Conservation (phyloP, 1,140 invertebrate genomes). For the Tachypleus tridentatus region DNA sequence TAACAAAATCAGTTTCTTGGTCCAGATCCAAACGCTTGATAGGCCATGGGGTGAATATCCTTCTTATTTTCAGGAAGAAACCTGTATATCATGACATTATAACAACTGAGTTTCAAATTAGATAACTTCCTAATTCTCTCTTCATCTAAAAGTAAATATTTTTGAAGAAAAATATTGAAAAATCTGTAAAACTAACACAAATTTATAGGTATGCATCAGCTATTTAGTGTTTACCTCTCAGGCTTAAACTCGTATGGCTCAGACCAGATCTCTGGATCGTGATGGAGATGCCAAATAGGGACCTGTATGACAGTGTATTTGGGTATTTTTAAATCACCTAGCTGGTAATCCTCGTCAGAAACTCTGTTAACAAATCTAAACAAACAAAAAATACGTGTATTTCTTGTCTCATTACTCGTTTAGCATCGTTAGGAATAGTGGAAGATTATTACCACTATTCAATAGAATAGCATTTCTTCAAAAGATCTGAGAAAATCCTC, state of each 20-base stretch:
- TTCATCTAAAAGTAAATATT: no score
- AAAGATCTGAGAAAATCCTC: no score
- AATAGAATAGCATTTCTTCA: no score
- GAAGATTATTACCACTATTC: no score
- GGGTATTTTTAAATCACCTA: slow-evolving; percentile 27
- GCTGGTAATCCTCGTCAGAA: slow-evolving; percentile 19
- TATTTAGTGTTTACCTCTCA: slow-evolving; percentile 32
- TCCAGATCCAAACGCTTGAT: slow-evolving; percentile 41
- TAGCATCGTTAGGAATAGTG: no score
- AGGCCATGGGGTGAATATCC: slow-evolving; percentile 30
- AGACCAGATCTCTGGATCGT: slow-evolving; percentile 30
- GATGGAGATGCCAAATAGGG: slow-evolving; percentile 31
- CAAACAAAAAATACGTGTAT: no score
- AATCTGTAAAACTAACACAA: no score
- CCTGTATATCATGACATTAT: neutral
- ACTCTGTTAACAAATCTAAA: slow-evolving; percentile 18
- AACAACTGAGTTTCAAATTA: no score
- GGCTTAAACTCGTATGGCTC: slow-evolving; percentile 35
- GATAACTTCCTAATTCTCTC: no score
- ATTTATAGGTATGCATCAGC: no score
- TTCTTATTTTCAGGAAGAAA: slow-evolving; percentile 22
- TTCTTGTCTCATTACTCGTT: no score
- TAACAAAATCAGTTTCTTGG: slow-evolving; percentile 34
- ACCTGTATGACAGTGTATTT: slow-evolving; percentile 28
- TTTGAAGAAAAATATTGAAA: no score